These are phyloP conservation scores for Heliconius himera DNA, from an alignment of 1,140 invertebrate genomes.

Conservation along the genomic window DNA sequence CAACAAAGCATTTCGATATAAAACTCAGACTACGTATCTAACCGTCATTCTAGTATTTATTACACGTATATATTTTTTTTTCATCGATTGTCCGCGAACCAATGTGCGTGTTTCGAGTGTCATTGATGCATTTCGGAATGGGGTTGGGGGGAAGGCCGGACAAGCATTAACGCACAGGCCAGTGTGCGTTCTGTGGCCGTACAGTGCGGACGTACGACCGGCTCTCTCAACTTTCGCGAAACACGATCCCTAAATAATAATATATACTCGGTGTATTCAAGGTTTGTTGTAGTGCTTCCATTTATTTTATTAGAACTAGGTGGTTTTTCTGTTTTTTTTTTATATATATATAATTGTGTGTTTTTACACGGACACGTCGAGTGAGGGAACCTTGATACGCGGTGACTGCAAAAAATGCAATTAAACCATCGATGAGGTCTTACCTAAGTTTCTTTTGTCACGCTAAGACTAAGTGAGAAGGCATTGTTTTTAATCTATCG, in stretches of 20 bases:
- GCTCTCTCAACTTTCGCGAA: constrained; percentile 66
- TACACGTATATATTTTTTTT: constrained; percentile 55
- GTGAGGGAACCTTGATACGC: constrained; percentile 75
- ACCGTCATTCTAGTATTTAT: constrained; percentile 43
- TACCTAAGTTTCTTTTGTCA: constrained; percentile 75
- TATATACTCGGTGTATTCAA: constrained; percentile 53
- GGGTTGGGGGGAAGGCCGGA: constrained; percentile 66
- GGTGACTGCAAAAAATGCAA: constrained; percentile 76
- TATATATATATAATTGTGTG: neutral
- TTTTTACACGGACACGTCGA: constrained; percentile 60
- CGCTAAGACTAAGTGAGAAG: constrained; percentile 57
- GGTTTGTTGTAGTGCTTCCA: constrained; percentile 68
- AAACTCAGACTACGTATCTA: constrained; percentile 29
- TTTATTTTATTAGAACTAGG: constrained; percentile 27
- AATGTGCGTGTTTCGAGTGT: constrained; percentile 77
- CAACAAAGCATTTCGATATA: constrained; percentile 26
- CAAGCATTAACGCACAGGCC: constrained; percentile 55
- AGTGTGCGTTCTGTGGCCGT: constrained; percentile 64
- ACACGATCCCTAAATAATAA: constrained; percentile 62
- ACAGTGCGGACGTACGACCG: constrained; percentile 56
- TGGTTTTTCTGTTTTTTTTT: neutral
- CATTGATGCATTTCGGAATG: constrained; percentile 79
- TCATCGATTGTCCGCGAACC: constrained; percentile 72
- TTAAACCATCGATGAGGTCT: constrained; percentile 70
- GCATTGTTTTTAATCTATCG: constrained; percentile 75